A percentile compares a stretch with the other conserved stretches of the same genome.
phyloP scores from a whole-genome alignment of 2,888 invertebrate genomes.

The Polietes domitor region DNA sequence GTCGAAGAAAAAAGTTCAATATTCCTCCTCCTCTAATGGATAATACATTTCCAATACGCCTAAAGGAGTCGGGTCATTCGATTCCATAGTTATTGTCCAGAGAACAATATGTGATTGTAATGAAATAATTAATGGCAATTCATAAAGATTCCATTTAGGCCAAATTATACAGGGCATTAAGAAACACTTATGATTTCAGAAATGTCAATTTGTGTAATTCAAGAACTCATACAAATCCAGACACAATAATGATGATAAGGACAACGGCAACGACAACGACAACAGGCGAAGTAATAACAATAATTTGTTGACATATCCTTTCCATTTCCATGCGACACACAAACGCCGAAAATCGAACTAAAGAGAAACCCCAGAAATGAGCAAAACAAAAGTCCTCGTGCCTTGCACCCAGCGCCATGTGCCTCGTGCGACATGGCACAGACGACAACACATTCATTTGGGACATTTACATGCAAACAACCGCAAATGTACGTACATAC shows the following conservation, averaged over 20 bases:
- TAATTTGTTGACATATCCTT: slow-evolving; percentile 55
- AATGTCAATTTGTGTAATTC: slow-evolving; percentile 36
- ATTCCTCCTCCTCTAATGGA: too few relatives aligned
- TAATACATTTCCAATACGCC: too few relatives aligned
- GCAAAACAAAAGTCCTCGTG: neutral
- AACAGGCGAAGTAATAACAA: slow-evolving; percentile 24
- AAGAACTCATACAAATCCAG: slow-evolving; percentile 20
- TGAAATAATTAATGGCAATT: neutral
- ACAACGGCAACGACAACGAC: too few relatives aligned
- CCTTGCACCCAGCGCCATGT: neutral
- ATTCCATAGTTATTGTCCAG: neutral
- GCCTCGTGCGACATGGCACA: too few relatives aligned
- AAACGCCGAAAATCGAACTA: slow-evolving; percentile 8
- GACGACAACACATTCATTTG: too few relatives aligned
- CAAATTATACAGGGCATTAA: neutral
- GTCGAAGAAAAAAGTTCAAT: too few relatives aligned
- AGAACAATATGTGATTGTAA: neutral
- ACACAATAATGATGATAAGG: slow-evolving; percentile 30
- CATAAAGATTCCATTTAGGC: neutral
- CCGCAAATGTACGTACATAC: neutral
- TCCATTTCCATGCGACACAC: slow-evolving; percentile 33
- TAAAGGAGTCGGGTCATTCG: too few relatives aligned
- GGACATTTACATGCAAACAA: too few relatives aligned
- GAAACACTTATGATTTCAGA: slow-evolving; percentile 24
- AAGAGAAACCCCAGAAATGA: neutral